Evolutionary conservation across 2,113 vertebrate species (phyloP).

Genomic region (Salminus brasiliensis): DNA sequence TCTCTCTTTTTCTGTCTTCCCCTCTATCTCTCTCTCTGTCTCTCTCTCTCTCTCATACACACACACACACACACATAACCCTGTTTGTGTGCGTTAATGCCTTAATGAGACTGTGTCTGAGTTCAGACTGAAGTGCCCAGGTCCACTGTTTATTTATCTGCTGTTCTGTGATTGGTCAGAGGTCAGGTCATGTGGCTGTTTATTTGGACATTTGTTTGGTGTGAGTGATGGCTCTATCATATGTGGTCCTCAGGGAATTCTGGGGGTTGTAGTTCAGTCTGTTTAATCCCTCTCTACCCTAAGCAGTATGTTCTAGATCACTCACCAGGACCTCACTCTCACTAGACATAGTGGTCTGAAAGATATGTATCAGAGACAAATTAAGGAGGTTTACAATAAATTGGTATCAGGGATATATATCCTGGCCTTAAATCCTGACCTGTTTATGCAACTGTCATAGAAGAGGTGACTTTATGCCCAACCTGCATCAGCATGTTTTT

Average conservation of each 20-base stretch:
- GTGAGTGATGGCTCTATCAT: slow-evolving; percentile 38
- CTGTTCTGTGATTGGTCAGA: slow-evolving; percentile 50
- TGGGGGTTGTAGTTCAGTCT: slow-evolving; percentile 37
- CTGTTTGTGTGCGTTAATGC: slow-evolving; percentile 30
- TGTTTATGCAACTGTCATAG: too few relatives aligned
- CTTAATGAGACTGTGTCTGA: slow-evolving; percentile 38
- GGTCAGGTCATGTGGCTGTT: slow-evolving; percentile 46
- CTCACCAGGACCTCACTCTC: background rate
- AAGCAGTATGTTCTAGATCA: slow-evolving; percentile 13
- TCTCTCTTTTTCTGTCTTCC: slow-evolving; percentile 4
- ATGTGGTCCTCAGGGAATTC: slow-evolving; percentile 34
- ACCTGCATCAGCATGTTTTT: too few relatives aligned
- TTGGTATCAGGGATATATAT: too few relatives aligned
- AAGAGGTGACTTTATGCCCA: too few relatives aligned
- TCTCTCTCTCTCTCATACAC: background rate
- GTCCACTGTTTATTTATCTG: slow-evolving; percentile 46
- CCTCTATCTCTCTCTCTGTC: slow-evolving; percentile 28
- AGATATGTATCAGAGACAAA: too few relatives aligned
- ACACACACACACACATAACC: too few relatives aligned
- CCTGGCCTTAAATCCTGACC: too few relatives aligned
- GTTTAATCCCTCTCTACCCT: slow-evolving; percentile 3
- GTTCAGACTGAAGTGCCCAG: slow-evolving; percentile 27
- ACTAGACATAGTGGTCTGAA: background rate
- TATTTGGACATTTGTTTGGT: slow-evolving; percentile 53
- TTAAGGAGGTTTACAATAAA: too few relatives aligned